Conservation (phyloP, 1,140 invertebrate genomes). For the Ips typographus region DNA sequence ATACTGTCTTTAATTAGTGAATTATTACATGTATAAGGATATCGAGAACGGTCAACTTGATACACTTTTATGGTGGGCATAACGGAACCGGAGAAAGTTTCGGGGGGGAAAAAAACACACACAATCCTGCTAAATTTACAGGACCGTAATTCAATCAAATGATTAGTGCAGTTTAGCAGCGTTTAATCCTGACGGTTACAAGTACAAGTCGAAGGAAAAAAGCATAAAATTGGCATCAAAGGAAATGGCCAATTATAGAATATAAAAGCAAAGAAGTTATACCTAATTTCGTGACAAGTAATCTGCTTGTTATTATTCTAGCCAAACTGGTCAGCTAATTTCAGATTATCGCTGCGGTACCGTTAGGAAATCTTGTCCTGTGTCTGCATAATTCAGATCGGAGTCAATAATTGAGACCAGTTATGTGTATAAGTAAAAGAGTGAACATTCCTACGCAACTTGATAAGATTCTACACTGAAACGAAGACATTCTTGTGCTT, state of each 20-base stretch:
- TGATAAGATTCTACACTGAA: too few relatives aligned
- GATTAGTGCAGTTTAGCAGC: neutral
- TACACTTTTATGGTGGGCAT: too few relatives aligned
- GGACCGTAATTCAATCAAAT: neutral
- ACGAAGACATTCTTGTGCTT: too few relatives aligned
- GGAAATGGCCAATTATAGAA: neutral
- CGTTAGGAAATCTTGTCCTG: constrained; percentile 1
- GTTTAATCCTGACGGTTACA: neutral
- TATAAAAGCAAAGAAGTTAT: constrained; percentile 1
- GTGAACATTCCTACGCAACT: too few relatives aligned
- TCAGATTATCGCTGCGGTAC: neutral
- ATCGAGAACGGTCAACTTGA: neutral
- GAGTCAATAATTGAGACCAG: constrained; percentile 1
- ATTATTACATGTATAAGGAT: constrained; percentile 16
- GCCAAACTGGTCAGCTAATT: constrained; percentile 2
- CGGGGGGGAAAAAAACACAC: too few relatives aligned
- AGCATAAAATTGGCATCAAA: neutral
- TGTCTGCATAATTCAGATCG: neutral
- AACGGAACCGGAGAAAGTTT: neutral
- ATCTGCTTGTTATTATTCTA: neutral
- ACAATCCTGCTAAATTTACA: neutral
- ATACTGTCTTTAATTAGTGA: constrained; percentile 28
- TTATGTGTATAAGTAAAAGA: too few relatives aligned
- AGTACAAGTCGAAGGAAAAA: neutral
- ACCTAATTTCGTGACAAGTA: constrained; percentile 2